Evolutionary conservation across 2,888 invertebrate species (phyloP).

Genomic region (Catocala fraxini): DNA sequence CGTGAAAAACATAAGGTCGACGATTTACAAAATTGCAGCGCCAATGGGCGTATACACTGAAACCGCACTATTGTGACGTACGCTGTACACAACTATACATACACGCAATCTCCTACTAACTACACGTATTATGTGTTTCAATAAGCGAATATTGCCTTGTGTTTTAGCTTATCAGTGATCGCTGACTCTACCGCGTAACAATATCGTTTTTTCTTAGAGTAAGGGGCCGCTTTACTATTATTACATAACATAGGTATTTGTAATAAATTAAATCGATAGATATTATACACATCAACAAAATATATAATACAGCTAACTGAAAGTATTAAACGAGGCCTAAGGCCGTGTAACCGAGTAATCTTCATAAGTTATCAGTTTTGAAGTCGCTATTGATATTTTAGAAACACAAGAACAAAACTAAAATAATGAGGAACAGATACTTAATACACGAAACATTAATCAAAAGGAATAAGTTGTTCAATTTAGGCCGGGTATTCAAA

Average conservation of each 20-base stretch:
- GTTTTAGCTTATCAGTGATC: conserved; percentile 3
- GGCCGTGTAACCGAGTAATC: no score
- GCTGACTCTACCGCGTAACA: background rate
- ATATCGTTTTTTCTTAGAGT: background rate
- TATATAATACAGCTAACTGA: no score
- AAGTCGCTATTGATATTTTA: conserved; percentile 18
- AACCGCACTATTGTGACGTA: conserved; percentile 41
- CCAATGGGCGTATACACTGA: conserved; percentile 49
- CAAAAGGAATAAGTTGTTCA: conserved; percentile 12
- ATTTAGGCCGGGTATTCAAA: conserved; percentile 2
- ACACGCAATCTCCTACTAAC: conserved; percentile 36
- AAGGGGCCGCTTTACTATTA: no score
- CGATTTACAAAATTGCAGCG: conserved; percentile 59
- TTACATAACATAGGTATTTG: no score
- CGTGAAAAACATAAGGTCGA: conserved; percentile 56
- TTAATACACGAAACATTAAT: conserved; percentile 16
- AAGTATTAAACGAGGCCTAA: no score
- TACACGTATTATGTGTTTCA: conserved; percentile 25
- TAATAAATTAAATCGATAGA: no score
- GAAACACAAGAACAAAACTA: conserved; percentile 2
- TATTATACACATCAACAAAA: no score
- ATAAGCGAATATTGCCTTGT: conserved; percentile 18
- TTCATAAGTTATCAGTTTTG: conserved; percentile 6
- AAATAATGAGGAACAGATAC: conserved; percentile 18
- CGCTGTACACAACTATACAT: conserved; percentile 17